Base-by-base conservation (phyloP, 2,888 invertebrate species). In the Diarsia mendica region DNA sequence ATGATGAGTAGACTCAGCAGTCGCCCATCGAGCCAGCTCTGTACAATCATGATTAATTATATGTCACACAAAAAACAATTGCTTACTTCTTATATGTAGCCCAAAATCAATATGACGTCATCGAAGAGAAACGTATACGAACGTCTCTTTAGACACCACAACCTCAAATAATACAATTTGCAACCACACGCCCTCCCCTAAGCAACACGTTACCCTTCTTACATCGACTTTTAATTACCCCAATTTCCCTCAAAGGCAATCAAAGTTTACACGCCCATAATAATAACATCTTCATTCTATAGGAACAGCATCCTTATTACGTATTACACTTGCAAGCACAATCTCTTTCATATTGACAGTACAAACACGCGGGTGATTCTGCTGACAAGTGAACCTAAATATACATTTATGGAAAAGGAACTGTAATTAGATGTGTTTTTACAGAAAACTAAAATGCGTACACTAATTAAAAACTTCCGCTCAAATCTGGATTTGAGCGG, bases 261-360 rank as follows among this genome's bases (percentile, higher is more conserved):
- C 86, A 78, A 86, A 87, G 80, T 80, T 75, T 74, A 77, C 75
- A 77, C 78, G 69, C 72, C 82, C 53, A 81, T 73, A 75, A 83
- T 84, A 86, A 86, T 82, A 82, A 88, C 80, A 77, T 82, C 82
- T 86, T 87, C 75, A 86, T 88, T 84, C 28, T n/a, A 51, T 0
- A 39, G 8, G 23, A 33, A 33, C 15, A 53, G 20, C 80, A 63
- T 53, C 80, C 76, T 5, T 63, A 77, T 77, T 77, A 44, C 44
- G 74, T 49, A 33, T 72, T 9, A 28, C 23, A 4, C 1, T 49
- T 20, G 3, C n/a, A 39, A 28, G 61, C 39, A 48, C 23, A 18
- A 64, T 75, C 33, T 0, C 23, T 3, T 51, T 51, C 13, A 51
- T 39, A 33, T 44, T 20, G 23, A 46, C 6, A 44, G 18, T 28